Evolutionary conservation across 2,888 invertebrate genomes (phyloP), one percentile per base, ranked within the genome.

Genomic region (Lasioglossum lativentre): DNA sequence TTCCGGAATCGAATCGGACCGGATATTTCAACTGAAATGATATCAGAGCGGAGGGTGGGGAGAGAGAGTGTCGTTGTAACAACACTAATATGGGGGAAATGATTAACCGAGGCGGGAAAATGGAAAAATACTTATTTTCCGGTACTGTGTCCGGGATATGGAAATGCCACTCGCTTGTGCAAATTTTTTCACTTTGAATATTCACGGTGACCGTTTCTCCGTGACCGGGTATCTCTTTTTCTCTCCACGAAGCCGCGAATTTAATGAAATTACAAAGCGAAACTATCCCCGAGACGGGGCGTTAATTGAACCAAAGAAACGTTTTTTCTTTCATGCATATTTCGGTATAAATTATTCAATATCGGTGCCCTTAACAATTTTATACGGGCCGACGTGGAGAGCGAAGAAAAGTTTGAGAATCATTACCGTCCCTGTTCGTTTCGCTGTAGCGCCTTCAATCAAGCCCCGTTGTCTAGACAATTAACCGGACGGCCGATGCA

Each of bases 401-500:
- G 66, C 66, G 80, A 79, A 78, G 87, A 78, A 85, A 87, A 87
- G 87, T 87, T 83, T 81, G 87, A 83, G 87, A 87, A 87, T 87
- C 86, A 78, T 83, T 87, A 87, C 80, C 83, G 79, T 87, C 78
- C 72, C 81, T 78, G 86, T 87, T 87, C 86, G 86, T 80, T 86
- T 87, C 45, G 70, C 77, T 76, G 87, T 52, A 68, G 52, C 87
- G 83, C 77, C 87, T 87, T 87, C 86, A 87, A 87, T 87, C 86
- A 87, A 87, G 86, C 86, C 80, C 86, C 86, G 86, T 87, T 87
- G 86, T 76, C 89, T 89, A 80, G 80, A 81, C 90, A 89, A 89
- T 89, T 89, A 89, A 89, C 90, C 82, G 82, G 83, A 78, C 89
- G 86, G 90, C 82, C 89, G 89, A 89, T 89, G 90, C 89, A 90